Base-by-base conservation (phyloP, 2,888 invertebrate genomes). In the Caenorhabditis becei region DNA sequence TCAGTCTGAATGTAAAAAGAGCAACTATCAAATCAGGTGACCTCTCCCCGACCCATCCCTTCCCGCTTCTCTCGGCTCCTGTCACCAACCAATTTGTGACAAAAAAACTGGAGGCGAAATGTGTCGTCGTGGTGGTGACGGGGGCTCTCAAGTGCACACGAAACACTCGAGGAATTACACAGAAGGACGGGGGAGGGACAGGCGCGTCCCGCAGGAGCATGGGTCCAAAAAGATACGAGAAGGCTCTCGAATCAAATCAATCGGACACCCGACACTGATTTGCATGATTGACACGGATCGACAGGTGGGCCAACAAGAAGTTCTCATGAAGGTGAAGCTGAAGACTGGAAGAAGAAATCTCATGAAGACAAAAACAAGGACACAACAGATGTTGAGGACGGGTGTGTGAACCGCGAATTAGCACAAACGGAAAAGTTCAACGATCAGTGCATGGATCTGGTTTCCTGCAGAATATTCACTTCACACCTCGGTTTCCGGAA, bases 31-130 rank as follows among this genome's bases (percentile, higher is more conserved):
- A 58, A 62, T 37, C 63, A 72, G 72, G 58, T 72, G 72, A 72
- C 72, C 72, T 49, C 18, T 61, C 54, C 24, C 18, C 32, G 28
- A 41, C 41, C 16, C 41, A 16, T 41, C 14, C 16, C 16, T 44
- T 58, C 35, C 37, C 41, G 44, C 28, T 47, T 35, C 20, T 26
- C 37, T 53, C 54, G 54, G 54, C 61, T 54, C 61, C 71, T 62
- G 71, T 62, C 71, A 71, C 62, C 28, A 71, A 58, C 74, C 74
- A 74, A 74, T 74, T 74, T 74, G 74, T 65, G 65, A 74, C 74
- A 66, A 74, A 70, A n/a, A 53, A 41, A 24, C 20, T 16, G 59
- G 58, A 66, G 37, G 18, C 18, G 59, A 59, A 66, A 74, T 59
- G 65, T 49, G 72, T 72, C 71, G 62, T 63, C 65, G 65, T 65